phyloP scores from a whole-genome alignment of 2,797 vertebrate species.

The Crenuchus spilurus region DNA sequence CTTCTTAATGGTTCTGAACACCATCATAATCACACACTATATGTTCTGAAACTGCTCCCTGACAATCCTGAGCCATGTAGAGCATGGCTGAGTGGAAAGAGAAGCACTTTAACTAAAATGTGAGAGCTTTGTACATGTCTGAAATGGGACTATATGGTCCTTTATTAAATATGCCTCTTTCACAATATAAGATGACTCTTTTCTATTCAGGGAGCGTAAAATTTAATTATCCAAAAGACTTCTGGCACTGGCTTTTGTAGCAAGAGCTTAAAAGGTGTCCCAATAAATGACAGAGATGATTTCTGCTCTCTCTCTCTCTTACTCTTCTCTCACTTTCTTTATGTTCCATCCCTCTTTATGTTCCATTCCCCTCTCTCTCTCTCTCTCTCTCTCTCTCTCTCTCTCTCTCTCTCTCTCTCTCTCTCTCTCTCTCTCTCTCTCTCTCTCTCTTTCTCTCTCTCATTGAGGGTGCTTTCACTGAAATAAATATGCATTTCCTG shows the following conservation, averaged over 20 bases:
- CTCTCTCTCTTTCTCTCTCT: background rate
- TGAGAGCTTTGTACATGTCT: slow-evolving; percentile 33
- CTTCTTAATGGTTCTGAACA: slow-evolving; percentile 29
- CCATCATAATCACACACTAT: slow-evolving; percentile 40
- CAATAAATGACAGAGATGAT: slow-evolving; percentile 73
- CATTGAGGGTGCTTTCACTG: slow-evolving; percentile 20
- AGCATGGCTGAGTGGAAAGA: background rate
- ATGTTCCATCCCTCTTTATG: background rate
- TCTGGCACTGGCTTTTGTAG: slow-evolving; percentile 55
- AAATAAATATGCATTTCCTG: slow-evolving; percentile 35
- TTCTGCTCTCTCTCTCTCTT: slow-evolving; percentile 58
- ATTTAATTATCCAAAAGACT: slow-evolving; percentile 53
- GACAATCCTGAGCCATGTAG: slow-evolving; percentile 21
- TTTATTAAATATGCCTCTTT: slow-evolving; percentile 74
- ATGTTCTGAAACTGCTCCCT: slow-evolving; percentile 20
- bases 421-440: background rate
- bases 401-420: too few relatives aligned
- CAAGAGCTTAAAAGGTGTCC: slow-evolving; percentile 56
- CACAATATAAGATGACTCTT: slow-evolving; percentile 71
- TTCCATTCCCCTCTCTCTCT: background rate
- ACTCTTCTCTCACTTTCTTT: slow-evolving; percentile 7
- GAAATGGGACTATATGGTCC: too few relatives aligned
- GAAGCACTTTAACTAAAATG: slow-evolving; percentile 54
- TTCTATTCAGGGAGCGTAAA: slow-evolving; percentile 78
- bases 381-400: background rate